Evolutionary conservation across 2,888 invertebrate species (phyloP).

Genomic region (Lycia hirtaria): DNA sequence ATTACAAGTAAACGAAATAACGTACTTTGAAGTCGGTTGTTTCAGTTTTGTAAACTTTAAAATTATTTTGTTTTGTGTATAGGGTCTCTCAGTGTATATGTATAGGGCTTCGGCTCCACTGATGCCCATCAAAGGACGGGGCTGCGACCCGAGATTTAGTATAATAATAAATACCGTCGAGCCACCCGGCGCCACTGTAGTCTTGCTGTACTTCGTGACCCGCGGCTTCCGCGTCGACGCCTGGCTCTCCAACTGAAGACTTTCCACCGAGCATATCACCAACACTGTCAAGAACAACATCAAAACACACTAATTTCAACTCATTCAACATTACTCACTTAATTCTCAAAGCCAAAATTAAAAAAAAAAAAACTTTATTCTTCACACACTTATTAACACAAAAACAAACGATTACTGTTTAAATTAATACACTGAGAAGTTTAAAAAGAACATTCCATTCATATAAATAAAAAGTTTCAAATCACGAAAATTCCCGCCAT

Average conservation of each 20-base stretch:
- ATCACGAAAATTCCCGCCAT: neutral
- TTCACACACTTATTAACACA: no score
- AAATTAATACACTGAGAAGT: no score
- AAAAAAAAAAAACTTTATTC: neutral
- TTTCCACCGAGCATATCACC: conserved; percentile 74
- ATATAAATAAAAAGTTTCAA: neutral
- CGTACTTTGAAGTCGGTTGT: no score
- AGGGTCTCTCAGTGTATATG: no score
- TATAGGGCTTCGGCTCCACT: no score
- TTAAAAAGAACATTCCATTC: neutral
- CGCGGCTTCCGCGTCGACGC: conserved; percentile 87
- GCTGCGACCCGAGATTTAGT: neutral
- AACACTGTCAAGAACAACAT: conserved; percentile 69
- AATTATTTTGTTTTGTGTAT: no score
- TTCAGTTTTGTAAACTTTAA: no score
- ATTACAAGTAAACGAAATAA: no score
- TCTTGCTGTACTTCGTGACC: conserved; percentile 88
- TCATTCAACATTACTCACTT: conserved; percentile 6
- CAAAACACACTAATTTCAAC: conserved; percentile 54
- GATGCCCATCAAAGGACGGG: no score
- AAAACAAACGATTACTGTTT: no score
- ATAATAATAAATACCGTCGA: conserved; percentile 60
- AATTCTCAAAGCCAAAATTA: neutral
- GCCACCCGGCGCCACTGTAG: conserved; percentile 73
- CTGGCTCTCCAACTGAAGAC: conserved; percentile 85